These are phyloP conservation scores for Hypselothyrea guttata DNA, from an alignment of 2,888 invertebrate species.

Conservation along the genomic window DNA sequence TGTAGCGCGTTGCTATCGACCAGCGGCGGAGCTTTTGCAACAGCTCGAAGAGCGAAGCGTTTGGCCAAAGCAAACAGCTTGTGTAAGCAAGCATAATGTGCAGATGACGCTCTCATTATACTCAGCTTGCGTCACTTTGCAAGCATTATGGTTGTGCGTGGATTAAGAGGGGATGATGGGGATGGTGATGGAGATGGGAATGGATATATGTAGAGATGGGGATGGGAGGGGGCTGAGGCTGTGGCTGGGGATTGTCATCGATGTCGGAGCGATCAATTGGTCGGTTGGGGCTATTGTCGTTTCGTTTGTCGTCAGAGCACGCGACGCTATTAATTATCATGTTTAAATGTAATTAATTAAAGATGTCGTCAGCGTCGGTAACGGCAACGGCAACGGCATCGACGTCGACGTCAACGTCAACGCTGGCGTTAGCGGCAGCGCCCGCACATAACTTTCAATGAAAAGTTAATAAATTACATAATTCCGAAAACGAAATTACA, in stretches of 20 bases:
- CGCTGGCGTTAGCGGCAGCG: slow-evolving; percentile 36
- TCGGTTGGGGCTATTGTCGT: slow-evolving; percentile 30
- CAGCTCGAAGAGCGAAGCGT: too few relatives aligned
- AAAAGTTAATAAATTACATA: slow-evolving; percentile 76
- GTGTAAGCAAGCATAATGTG: too few relatives aligned
- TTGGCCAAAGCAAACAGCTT: too few relatives aligned
- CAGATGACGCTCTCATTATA: too few relatives aligned
- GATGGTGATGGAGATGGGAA: too few relatives aligned
- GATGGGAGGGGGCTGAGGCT: neutral
- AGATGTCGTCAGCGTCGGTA: slow-evolving; percentile 62
- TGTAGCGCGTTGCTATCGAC: too few relatives aligned
- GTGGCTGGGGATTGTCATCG: slow-evolving; percentile 18
- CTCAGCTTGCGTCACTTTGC: neutral
- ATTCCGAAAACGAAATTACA: slow-evolving; percentile 73
- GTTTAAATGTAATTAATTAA: slow-evolving; percentile 77
- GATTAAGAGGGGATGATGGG: too few relatives aligned
- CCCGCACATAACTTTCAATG: slow-evolving; percentile 74
- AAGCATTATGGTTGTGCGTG: too few relatives aligned
- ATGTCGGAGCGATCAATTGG: slow-evolving; percentile 47
- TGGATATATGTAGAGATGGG: too few relatives aligned
- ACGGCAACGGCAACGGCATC: slow-evolving; percentile 2
- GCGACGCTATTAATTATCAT: slow-evolving; percentile 72
- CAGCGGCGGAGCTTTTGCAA: too few relatives aligned
- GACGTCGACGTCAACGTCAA: neutral
- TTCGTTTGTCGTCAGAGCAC: slow-evolving; percentile 45